A percentile compares a stretch with the other conserved stretches of the same genome.
Evolutionary conservation across 2,797 vertebrate genomes (phyloP).

Genomic region (Syndactyla subalaris): DNA sequence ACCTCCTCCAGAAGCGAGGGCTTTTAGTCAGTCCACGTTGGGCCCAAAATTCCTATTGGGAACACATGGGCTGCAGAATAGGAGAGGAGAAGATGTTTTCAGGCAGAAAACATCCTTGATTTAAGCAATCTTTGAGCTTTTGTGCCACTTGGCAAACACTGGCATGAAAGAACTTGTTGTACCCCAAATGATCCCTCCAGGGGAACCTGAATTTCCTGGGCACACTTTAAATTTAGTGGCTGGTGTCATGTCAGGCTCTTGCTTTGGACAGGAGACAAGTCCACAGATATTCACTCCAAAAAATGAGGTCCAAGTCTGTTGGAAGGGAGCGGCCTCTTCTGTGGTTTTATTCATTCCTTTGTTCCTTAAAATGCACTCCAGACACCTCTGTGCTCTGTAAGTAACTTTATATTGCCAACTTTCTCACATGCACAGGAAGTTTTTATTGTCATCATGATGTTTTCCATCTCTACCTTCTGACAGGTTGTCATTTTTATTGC

Average conservation of each 20-base stretch:
- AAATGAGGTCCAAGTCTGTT: background rate
- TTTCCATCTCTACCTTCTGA: background rate
- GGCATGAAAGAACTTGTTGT: background rate
- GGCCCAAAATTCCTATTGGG: background rate
- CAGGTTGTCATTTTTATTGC: background rate
- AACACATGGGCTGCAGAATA: background rate
- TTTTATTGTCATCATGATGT: background rate
- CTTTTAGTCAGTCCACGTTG: background rate
- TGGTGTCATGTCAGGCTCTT: background rate
- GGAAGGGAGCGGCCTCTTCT: background rate
- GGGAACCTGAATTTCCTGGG: background rate
- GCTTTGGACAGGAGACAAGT: background rate
- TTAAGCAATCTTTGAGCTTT: background rate
- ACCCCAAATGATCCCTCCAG: background rate
- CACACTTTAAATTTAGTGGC: background rate
- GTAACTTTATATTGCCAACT: background rate
- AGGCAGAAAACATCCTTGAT: background rate
- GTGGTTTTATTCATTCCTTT: background rate
- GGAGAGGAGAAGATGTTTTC: background rate
- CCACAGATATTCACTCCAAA: background rate
- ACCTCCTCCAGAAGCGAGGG: background rate
- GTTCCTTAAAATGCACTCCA: background rate
- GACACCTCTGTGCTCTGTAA: background rate
- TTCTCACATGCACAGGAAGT: background rate
- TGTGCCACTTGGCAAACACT: background rate